Base-by-base conservation (phyloP, 1,140 invertebrate species). In the Spodoptera litura region DNA sequence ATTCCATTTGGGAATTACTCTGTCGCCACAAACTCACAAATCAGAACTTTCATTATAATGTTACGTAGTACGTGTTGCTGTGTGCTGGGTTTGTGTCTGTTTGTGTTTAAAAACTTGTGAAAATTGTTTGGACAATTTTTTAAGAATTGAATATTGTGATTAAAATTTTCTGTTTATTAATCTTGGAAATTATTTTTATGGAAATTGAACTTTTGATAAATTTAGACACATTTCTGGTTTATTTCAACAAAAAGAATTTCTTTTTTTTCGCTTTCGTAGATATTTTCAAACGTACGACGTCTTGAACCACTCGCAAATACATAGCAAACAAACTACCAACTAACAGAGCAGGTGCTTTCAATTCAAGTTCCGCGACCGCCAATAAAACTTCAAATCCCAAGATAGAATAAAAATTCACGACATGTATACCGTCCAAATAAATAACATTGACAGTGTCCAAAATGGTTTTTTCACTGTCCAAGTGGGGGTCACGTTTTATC, bases 1-100 rank as follows among this genome's bases (percentile, higher is more conserved):
- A 94, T 94, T 94, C 91, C 92, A 94, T 94, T 90, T 92, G 92
- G 92, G 92, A 94, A 93, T 93, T 90, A 89, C 89, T 89, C 78
- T 87, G 90, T 89, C 88, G 91, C 87, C 89, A 87, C 91, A 90
- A 88, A 88, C 90, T 89, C 87, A 89, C 91, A 92, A 94, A 94
- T 93, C 92, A 92, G 87, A 87, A 90, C 89, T 92, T 91, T 92
- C 91, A 91, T 93, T 93, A 90, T 87, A 88, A 89, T 53, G 55
- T 74, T 83, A 68, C 83, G 64, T 83, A 79, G 78, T 85, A 83
- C 27, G 51, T 52, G 59, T 75, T 15, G 35, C 44, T 78, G 56
- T 72, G 78, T 78, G 38, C 58, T 61, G 66, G 51, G 61, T 70
- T 64, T 44, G 8, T 27, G 31, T 44, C 4, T 13, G 2, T 62